Evolutionary conservation across 2,113 vertebrate genomes (phyloP), one percentile per base, ranked within the genome.

Genomic region (Paramormyrops kingsleyae): DNA sequence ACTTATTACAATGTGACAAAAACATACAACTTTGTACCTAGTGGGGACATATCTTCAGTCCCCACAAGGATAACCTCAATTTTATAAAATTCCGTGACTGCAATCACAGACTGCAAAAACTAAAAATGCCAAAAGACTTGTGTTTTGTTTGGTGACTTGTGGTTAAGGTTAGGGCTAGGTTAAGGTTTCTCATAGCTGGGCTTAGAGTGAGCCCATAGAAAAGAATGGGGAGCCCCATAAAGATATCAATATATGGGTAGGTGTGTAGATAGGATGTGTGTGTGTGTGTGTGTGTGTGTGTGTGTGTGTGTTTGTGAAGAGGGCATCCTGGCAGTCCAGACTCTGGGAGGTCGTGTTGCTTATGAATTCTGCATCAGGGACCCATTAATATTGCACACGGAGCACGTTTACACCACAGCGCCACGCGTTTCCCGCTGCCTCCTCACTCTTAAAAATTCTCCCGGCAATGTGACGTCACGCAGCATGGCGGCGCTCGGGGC

Each of bases 331-430:
- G 85, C n/a, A 53, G 50, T 24, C 83, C 42, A 86, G 83, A 50
- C 83, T 31, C 47, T 10, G n/a, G 83, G 83, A 86, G 49, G 49
- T 87, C 27, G 19, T 53, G 85, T 87, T 87, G 85, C 85, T 53
- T 27, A 87, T 87, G n/a, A 87, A 87, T 87, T 87, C 27, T 87
- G 85, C 85, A 87, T 56, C 12, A 56, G 50, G 50, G 49, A 53
- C 2, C 49, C 47, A 87, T 87, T 47, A 86, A 86, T 50, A 86
- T 50, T 86, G 47, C 44, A 86, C 21, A 49, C 2, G 50, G 83
- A 87, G 50, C 49, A 53, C 27, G 31, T 31, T 87, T 42, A 56
- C 44, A 46, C 42, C 35, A 80, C 83, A 24, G 83, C 3, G 21
- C 80, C 6, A 3, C 0, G 21, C 9, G 7, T 46, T 44, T 44